Evolutionary conservation across 1,140 invertebrate species (phyloP), one percentile per base, ranked within the genome.

Genomic region (Pogonus chalceus): DNA sequence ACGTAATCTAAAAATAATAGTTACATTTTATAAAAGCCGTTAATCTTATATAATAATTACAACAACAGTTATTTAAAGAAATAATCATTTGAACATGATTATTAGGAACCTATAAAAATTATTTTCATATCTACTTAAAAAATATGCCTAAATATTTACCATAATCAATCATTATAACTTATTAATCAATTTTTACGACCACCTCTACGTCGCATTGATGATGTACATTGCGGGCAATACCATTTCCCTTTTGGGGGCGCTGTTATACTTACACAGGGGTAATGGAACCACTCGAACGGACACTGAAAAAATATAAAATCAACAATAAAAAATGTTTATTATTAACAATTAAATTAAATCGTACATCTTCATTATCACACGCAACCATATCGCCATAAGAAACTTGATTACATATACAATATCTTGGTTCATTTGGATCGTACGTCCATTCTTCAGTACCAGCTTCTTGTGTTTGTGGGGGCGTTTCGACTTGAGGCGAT

Each of bases 331-430:
- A n/a, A 24, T 31, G 18, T n/a, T n/a, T n/a, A n/a, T n/a, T n/a
- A n/a, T n/a, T n/a, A n/a, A n/a, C n/a, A 23, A 51, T 37, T 52
- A 22, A 49, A 35, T 1, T 48, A 23, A 48, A 56, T 47, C 79
- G 84, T 74, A 92, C 89, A 68, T 92, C 89, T 71, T 90, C 85
- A 76, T 98, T 98, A 76, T 98, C 96, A 76, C 96, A 98, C 52
- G 93, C 95, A 51, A 99, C 94, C 96, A 99, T 99, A 64, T 97
- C 92, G 9, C 96, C 96, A 69, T 97, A 98, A 1, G 92, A 96
- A 23, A 98, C 92, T 74, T 98, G 90, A 74, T 98, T 96, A 72
- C 96, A 98, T 61, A 96, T 82, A 73, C 96, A 98, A 71, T 98
- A 98, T 60, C 93, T 79, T 10, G 92, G 94, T 72, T 98, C 94